Percentiles rank a stretch among this genome's conserved stretches.
phyloP scores from a whole-genome alignment of 2,797 vertebrate species.

The Hephaestus fuliginosus region DNA sequence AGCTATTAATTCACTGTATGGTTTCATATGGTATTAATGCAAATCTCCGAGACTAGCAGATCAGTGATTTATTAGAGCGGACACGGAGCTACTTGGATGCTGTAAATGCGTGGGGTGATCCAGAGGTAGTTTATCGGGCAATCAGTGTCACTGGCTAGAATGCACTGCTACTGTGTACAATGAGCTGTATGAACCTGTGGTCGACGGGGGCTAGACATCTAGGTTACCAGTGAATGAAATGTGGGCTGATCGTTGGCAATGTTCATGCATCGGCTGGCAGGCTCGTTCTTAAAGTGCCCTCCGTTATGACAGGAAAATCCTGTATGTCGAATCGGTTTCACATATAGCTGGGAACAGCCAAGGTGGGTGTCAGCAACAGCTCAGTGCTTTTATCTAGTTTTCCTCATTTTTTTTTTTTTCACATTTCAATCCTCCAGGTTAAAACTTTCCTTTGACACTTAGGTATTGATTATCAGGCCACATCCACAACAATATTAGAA shows the following conservation, averaged over 20 bases:
- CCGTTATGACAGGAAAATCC: not conserved
- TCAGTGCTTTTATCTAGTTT: not conserved
- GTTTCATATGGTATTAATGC: conserved; percentile 9
- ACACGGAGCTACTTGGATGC: conserved; percentile 16
- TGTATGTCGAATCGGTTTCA: not conserved
- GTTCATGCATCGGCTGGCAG: not conserved
- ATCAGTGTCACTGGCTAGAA: conserved; percentile 20
- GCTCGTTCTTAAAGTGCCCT: conserved; percentile 4
- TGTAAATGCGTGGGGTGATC: conserved; percentile 4
- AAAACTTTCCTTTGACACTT: not conserved
- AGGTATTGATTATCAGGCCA: not conserved
- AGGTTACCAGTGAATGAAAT: conserved; percentile 21
- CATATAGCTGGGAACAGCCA: too few relatives aligned
- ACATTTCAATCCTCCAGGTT: not conserved
- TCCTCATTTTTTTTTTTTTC: not conserved
- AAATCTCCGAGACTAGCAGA: not conserved
- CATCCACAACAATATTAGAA: not conserved
- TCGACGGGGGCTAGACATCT: not conserved
- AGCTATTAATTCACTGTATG: not conserved
- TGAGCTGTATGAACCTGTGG: not conserved
- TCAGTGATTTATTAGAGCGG: conserved; percentile 28
- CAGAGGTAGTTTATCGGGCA: conserved; percentile 14
- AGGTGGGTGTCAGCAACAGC: not conserved
- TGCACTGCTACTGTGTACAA: not conserved
- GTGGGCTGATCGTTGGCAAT: conserved; percentile 17